Base-by-base conservation (phyloP, 2,888 invertebrate species). In the Ichneumoninae sp. region DNA sequence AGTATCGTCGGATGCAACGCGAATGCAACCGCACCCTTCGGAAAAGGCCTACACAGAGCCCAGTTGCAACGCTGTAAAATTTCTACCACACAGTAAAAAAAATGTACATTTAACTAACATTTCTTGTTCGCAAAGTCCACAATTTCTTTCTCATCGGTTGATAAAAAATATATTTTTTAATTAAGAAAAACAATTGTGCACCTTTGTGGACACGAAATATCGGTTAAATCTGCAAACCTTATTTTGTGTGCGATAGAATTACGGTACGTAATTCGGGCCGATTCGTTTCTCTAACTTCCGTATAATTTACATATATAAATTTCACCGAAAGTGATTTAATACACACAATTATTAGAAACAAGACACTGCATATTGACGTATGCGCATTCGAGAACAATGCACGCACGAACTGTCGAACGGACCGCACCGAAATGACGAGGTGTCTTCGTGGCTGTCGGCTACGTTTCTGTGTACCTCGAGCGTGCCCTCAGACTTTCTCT, bases 401-500 rank as follows among this genome's bases (percentile, higher is more conserved):
- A 68, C 66, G 26, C 40, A 52, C 70, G 75, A 66, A 85, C 75
- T 57, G 47, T 69, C 65, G 66, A 74, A 78, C 57, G 68, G 74
- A 47, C 50, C 1, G 26, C 10, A 68, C 26, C 26, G 19, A 60
- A 85, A 57, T 76, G 85, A 82, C 81, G 74, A 66, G 19, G 40
- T 44, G 40, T 26, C 50, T 8, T 50, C 19, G n/a, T 1, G 26
- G n/a, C 50, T 81, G 30, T 30, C 36, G 10, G 13, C 69, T 74
- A 44, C 10, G 52, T 36, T 54, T 63, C 73, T 30, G 70, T 30
- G 40, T n/a, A 63, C 26, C 75, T 33, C 50, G 33, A 60, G 60
- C 65, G 44, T 16, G 65, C 40, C 68, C 71, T 78, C 66, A 4
- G 74, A 73, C 85, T 86, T 84, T 87, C 85, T 69, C 83, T 82